Conservation (phyloP, 2,888 invertebrate genomes). For the Scotopteryx bipunctaria region DNA sequence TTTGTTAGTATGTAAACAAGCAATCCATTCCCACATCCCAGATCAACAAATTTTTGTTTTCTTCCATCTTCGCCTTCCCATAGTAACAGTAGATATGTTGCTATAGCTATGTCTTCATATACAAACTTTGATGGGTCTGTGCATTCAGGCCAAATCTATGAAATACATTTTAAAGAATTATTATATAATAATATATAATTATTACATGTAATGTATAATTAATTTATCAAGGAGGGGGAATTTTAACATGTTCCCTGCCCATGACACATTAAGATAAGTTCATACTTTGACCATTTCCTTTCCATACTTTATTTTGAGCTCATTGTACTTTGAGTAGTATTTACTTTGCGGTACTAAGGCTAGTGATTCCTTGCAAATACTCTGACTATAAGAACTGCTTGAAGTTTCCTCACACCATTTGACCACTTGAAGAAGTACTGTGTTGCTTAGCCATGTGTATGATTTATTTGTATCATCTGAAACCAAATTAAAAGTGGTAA, state of each 20-base stretch:
- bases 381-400: constrained; percentile 37
- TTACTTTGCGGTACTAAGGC: constrained; percentile 85
- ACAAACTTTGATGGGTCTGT: constrained; percentile 98
- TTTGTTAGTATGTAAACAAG: constrained; percentile 92
- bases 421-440: constrained; percentile 83
- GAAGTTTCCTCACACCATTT: constrained; percentile 84
- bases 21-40: constrained; percentile 99
- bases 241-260: no score
- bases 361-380: constrained; percentile 82
- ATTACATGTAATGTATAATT: no score
- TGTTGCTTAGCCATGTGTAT: constrained; percentile 80
- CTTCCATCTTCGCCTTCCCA: constrained; percentile 86
- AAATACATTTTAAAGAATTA: background rate
- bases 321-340: constrained; percentile 88
- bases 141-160: constrained; percentile 93
- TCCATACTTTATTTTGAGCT: constrained; percentile 91
- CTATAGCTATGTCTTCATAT: constrained; percentile 98
- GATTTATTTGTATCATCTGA: constrained; percentile 55
- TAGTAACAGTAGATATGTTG: constrained; percentile 91
- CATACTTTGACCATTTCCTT: constrained; percentile 86
- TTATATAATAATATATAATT: no score
- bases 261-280: no score
- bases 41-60: constrained; percentile 91
- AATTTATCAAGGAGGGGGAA: no score
- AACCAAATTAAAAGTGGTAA: no score